Evolutionary conservation across 1,140 invertebrate genomes (phyloP).

Genomic region (Drosophila nebulosa): DNA sequence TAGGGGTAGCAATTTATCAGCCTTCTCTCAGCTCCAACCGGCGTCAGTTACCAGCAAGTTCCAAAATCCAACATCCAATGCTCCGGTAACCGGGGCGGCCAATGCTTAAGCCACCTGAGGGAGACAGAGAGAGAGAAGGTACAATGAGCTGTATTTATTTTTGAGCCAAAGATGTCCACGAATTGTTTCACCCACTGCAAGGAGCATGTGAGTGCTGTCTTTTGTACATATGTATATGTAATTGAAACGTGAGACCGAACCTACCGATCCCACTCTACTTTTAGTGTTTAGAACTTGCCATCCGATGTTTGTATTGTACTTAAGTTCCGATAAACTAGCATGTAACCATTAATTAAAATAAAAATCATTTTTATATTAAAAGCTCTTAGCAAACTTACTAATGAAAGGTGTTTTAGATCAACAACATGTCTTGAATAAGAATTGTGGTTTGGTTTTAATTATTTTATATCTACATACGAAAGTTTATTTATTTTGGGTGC

Average conservation of each 20-base stretch:
- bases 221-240: conserved; percentile 45
- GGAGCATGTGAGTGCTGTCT: conserved; percentile 40
- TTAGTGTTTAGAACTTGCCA: conserved; percentile 61
- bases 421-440: no score
- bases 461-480: conserved; percentile 12
- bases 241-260: conserved; percentile 15
- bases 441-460: not conserved
- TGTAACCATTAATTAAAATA: conserved; percentile 39
- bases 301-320: conserved; percentile 66
- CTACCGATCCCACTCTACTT: conserved; percentile 7
- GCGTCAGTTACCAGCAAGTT: conserved; percentile 60
- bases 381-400: no score
- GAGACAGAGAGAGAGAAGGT: not conserved
- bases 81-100: conserved; percentile 24
- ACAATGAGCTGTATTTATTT: conserved; percentile 26
- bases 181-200: conserved; percentile 43
- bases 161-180: conserved; percentile 69
- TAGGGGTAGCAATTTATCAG: conserved; percentile 72
- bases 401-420: no score
- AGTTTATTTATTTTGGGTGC: conserved; percentile 22
- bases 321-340: conserved; percentile 55
- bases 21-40: conserved; percentile 62
- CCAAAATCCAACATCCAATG: conserved; percentile 32
- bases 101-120: conserved; percentile 46
- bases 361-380: conserved; percentile 5